Percentiles rank a stretch among this genome's conserved stretches.
Evolutionary conservation across 2,797 vertebrate genomes (phyloP).

Genomic region (Spinus pinus): DNA sequence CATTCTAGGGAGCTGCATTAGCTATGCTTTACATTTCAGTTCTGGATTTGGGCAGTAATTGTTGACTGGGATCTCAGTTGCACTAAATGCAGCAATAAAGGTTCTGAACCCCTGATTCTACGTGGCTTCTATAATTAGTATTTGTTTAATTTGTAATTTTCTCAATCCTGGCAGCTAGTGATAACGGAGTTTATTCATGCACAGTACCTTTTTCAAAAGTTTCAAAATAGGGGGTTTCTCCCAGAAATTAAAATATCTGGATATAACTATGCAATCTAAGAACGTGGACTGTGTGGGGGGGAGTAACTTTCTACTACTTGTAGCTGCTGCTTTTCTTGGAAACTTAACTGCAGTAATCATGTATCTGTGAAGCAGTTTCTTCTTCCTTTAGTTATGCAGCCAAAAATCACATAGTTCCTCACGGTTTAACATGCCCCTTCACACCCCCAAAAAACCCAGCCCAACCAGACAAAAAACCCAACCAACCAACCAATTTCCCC

Average conservation of each 20-base stretch:
- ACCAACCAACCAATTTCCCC: background rate
- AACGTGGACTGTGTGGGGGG: background rate
- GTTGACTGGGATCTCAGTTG: background rate
- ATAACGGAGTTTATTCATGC: background rate
- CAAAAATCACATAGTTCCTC: background rate
- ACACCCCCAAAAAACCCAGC: background rate
- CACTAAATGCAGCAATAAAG: background rate
- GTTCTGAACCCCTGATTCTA: background rate
- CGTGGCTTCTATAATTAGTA: background rate
- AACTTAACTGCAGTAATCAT: background rate
- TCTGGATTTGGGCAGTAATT: background rate
- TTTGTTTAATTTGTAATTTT: background rate
- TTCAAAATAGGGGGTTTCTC: background rate
- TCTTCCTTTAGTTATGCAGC: background rate
- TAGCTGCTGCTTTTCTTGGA: background rate
- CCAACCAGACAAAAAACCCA: background rate
- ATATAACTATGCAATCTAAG: background rate
- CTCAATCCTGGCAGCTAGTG: background rate
- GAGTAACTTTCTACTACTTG: background rate
- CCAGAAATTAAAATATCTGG: background rate
- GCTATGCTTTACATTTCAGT: background rate
- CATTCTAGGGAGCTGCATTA: background rate
- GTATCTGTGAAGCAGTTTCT: background rate
- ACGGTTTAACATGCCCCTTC: background rate
- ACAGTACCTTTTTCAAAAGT: background rate